Conservation (phyloP, 2,888 invertebrate genomes). For the Amiota mariae region DNA sequence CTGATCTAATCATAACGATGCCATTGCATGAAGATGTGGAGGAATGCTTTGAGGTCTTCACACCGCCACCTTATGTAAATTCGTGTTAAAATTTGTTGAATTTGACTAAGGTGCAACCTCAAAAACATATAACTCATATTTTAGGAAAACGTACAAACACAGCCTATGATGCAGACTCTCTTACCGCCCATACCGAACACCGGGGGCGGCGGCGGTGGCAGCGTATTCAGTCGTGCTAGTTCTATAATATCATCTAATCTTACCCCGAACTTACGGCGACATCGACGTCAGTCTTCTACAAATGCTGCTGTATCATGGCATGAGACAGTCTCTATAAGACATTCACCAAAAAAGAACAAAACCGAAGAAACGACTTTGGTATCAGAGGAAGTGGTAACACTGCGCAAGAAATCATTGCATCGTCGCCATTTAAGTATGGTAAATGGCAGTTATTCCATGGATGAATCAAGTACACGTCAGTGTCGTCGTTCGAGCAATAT, state of each 20-base stretch:
- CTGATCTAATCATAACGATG: slow-evolving; percentile 79
- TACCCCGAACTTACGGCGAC: slow-evolving; percentile 54
- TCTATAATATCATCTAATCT: slow-evolving; percentile 60
- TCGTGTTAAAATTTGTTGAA: neutral
- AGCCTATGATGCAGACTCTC: slow-evolving; percentile 45
- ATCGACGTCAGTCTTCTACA: slow-evolving; percentile 70
- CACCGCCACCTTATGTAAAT: slow-evolving; percentile 81
- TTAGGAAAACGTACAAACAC: neutral
- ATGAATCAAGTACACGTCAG: slow-evolving; percentile 53
- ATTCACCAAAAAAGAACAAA: slow-evolving; percentile 52
- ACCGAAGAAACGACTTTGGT: slow-evolving; percentile 37
- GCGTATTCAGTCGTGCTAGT: slow-evolving; percentile 56
- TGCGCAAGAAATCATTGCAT: slow-evolving; percentile 66
- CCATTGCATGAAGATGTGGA: slow-evolving; percentile 81
- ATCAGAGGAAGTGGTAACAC: slow-evolving; percentile 63
- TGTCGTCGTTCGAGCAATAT: slow-evolving; percentile 62
- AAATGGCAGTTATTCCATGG: slow-evolving; percentile 67
- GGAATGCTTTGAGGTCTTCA: slow-evolving; percentile 89
- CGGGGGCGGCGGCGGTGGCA: slow-evolving; percentile 41
- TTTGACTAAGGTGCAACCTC: slow-evolving; percentile 25
- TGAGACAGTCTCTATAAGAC: slow-evolving; percentile 70
- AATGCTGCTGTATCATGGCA: slow-evolving; percentile 73
- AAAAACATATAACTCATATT: neutral
- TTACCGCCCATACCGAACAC: slow-evolving; percentile 52
- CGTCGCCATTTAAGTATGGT: slow-evolving; percentile 71